Conservation (phyloP, 2,888 invertebrate genomes). For the Protodeltote pygarga region DNA sequence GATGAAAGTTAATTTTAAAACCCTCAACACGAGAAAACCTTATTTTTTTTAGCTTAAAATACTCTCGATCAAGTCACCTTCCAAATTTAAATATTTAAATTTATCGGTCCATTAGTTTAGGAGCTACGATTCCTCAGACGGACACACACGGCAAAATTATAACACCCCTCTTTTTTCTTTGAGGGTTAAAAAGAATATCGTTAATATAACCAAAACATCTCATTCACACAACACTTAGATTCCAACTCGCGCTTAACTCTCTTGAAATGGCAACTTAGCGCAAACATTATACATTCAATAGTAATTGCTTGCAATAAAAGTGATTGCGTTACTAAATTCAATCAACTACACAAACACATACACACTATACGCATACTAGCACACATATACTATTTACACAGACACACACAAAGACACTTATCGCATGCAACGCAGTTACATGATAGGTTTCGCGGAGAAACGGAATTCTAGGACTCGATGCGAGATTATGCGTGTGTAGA, state of each 20-base stretch:
- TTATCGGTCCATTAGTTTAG: too few relatives aligned
- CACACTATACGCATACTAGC: not conserved
- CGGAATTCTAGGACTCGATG: slow-evolving; percentile 30
- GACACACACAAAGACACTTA: not conserved
- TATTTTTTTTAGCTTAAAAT: too few relatives aligned
- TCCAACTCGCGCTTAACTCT: slow-evolving; percentile 44
- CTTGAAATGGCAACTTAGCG: slow-evolving; percentile 36
- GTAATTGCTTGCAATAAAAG: slow-evolving; percentile 63
- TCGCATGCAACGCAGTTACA: slow-evolving; percentile 25
- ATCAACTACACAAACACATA: slow-evolving; percentile 42
- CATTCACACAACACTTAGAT: slow-evolving; percentile 15
- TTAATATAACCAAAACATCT: slow-evolving; percentile 5
- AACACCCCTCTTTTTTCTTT: too few relatives aligned
- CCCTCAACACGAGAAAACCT: too few relatives aligned
- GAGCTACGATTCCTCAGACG: not conserved
- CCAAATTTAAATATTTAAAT: too few relatives aligned
- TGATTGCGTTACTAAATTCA: slow-evolving; percentile 58
- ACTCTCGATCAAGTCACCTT: too few relatives aligned
- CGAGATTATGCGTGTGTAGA: slow-evolving; percentile 7
- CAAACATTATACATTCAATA: slow-evolving; percentile 56
- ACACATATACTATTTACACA: not conserved
- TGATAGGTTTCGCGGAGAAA: slow-evolving; percentile 26
- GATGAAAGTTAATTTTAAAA: too few relatives aligned
- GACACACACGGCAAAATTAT: not conserved
- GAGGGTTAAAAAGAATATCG: not conserved